Percentiles rank a stretch among this genome's conserved stretches.
Conservation (phyloP, 1,140 invertebrate genomes). For the Macrosteles quadrilineatus region DNA sequence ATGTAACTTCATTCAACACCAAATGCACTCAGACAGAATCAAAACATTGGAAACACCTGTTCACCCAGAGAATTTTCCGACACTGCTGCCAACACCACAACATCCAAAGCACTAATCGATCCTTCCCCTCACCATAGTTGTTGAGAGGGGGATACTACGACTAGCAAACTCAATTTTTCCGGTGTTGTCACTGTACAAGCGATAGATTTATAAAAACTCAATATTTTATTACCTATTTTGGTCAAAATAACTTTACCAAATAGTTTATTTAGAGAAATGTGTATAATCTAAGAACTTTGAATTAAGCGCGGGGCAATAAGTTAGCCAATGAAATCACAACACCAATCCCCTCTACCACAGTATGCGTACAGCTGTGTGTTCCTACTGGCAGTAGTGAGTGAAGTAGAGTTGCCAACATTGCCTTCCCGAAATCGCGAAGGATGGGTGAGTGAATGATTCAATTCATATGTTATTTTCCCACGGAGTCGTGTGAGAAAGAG, state of each 20-base stretch:
- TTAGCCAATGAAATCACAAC: no score
- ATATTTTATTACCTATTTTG: no score
- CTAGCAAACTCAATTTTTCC: no score
- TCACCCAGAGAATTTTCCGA: conserved; percentile 62
- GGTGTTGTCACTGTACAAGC: no score
- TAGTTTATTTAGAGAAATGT: no score
- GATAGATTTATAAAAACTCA: no score
- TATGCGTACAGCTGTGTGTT: not conserved
- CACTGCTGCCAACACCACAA: conserved; percentile 55
- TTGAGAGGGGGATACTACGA: not conserved
- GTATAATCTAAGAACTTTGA: no score
- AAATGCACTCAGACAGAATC: conserved; percentile 29
- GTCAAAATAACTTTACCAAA: no score
- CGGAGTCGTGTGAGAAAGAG: conserved; percentile 43
- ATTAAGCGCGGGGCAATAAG: no score
- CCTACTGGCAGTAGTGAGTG: not conserved
- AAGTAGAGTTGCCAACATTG: conserved; percentile 34
- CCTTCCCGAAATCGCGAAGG: conserved; percentile 29
- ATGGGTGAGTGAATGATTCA: conserved; percentile 37
- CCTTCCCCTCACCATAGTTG: not conserved
- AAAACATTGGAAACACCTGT: conserved; percentile 62
- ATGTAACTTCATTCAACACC: not conserved
- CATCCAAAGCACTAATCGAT: conserved; percentile 4
- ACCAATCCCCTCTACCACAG: no score
- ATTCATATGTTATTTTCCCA: conserved; percentile 43